These are phyloP conservation scores for Zootoca vivipara DNA, from an alignment of 2,113 vertebrate species.

Conservation along the genomic window DNA sequence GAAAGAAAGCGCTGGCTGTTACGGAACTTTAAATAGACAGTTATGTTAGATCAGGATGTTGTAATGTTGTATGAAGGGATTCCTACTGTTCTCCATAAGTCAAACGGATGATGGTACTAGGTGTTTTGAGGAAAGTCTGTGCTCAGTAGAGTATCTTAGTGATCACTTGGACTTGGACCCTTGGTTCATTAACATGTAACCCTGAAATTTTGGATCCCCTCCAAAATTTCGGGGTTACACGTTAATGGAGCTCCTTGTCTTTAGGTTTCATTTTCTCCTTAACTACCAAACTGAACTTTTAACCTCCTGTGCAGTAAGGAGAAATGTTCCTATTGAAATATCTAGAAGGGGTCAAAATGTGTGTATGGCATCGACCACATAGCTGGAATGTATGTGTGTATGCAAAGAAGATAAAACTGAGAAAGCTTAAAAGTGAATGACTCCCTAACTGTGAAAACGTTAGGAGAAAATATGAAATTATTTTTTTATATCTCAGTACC, in stretches of 20 bases:
- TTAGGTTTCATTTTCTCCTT: not conserved
- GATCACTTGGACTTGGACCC: too few relatives aligned
- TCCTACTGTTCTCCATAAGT: too few relatives aligned
- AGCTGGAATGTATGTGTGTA: constrained; percentile 1
- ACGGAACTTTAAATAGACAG: too few relatives aligned
- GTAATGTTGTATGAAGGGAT: too few relatives aligned
- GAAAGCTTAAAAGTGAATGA: constrained; percentile 8
- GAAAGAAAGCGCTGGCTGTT: too few relatives aligned
- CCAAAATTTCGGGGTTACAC: too few relatives aligned
- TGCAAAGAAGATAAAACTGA: not conserved
- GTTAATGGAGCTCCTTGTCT: not conserved
- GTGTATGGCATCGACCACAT: not conserved
- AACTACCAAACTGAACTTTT: not conserved
- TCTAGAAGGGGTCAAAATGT: not conserved
- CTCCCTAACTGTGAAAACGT: not conserved
- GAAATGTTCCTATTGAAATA: not conserved
- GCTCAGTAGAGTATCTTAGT: too few relatives aligned
- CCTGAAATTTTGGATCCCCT: too few relatives aligned
- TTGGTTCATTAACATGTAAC: too few relatives aligned
- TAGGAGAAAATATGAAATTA: constrained; percentile 2
- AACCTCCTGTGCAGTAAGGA: not conserved
- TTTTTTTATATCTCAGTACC: constrained; percentile 13
- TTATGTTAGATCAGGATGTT: too few relatives aligned
- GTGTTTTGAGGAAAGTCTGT: too few relatives aligned
- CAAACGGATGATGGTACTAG: too few relatives aligned